phyloP scores from a whole-genome alignment of 2,797 vertebrate genomes.

The Rhinichthys osculus region DNA sequence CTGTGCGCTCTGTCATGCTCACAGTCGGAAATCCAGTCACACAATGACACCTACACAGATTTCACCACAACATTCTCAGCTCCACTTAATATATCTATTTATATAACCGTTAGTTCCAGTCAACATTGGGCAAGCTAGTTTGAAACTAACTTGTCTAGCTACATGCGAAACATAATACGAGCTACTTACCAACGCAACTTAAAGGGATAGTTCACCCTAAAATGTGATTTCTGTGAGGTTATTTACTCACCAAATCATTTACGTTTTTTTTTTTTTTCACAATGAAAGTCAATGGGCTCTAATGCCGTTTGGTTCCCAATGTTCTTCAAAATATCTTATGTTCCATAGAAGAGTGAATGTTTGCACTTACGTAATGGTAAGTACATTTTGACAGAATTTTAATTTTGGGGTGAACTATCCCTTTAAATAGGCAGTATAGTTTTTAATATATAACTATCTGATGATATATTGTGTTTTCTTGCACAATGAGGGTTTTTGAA shows the following conservation, averaged over 20 bases:
- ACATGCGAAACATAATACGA: background rate
- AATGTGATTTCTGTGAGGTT: background rate
- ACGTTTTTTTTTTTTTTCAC: no score
- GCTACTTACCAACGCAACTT: background rate
- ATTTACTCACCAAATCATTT: no score
- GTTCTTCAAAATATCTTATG: no score
- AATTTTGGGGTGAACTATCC: background rate
- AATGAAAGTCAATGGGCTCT: no score
- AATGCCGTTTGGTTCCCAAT: no score
- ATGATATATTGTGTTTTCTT: background rate
- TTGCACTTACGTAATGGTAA: no score
- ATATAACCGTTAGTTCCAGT: background rate
- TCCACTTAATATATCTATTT: background rate
- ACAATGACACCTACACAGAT: conserved; percentile 32
- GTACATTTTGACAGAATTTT: background rate
- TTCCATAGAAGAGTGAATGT: background rate
- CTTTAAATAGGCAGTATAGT: background rate
- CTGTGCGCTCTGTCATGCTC: background rate
- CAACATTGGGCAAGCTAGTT: background rate
- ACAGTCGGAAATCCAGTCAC: conserved; percentile 8
- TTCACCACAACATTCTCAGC: background rate
- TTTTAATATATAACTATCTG: background rate
- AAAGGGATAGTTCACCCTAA: background rate
- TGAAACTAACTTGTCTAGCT: background rate
- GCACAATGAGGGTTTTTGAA: background rate